Base-by-base conservation (phyloP, 2,888 invertebrate genomes). In the Diarsia mendica region DNA sequence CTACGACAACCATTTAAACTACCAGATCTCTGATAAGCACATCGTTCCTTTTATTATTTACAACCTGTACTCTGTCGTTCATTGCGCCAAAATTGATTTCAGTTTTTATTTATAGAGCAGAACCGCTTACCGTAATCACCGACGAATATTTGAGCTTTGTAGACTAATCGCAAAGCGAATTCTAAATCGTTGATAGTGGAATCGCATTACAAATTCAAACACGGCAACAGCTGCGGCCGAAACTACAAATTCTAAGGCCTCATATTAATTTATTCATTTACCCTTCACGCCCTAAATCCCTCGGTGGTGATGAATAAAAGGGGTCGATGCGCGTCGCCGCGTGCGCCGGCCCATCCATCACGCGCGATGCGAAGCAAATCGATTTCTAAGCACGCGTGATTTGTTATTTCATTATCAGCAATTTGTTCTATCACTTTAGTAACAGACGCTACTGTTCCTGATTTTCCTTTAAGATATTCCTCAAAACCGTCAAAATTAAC, bases 251-350 rank as follows among this genome's bases (percentile, higher is more conserved):
- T 92, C 90, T 91, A 91, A 91, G 91, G 89, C 88, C 90, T 88
- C 86, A 84, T 91, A 92, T 94, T 94, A 94, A 95, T 94, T 93
- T 95, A 96, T 95, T 95, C 93, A 95, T 95, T 92, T 93, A 94
- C 95, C 94, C 96, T 95, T 95, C 96, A 95, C 96, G 96, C 96
- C 96, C 94, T 89, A 93, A 93, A 94, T 93, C 92, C 89, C 87
- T 85, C 86, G 86, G 83, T 87, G 80, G 85, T 87, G 89, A 88
- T 85, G 88, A 87, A 87, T 87, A 84, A 90, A 91, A 93, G 91
- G 94, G 93, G 90, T 90, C 90, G 91, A 88, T 86, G 83, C 89
- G 75, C 86, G 89, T 88, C 85, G 86, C 89, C 92, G 91, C 92
- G 92, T 91, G 95, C 93, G 93, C 91, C 80, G 79, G 84, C 86